phyloP scores from a whole-genome alignment of 2,797 vertebrate genomes.

The Gymnoscopelus microlampas region DNA sequence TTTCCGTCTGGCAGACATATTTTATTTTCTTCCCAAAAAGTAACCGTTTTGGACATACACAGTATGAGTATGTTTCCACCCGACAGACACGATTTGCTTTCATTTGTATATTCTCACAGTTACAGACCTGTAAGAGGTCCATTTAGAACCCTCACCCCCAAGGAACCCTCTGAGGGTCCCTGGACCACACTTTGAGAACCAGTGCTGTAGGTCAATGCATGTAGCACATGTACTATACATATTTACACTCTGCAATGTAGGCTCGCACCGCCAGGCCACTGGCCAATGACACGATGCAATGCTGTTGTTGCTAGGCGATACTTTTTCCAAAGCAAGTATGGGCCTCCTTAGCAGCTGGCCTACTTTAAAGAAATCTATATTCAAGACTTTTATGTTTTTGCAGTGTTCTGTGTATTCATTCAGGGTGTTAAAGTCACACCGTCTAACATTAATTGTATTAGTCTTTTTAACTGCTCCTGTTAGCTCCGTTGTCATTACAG shows the following conservation, averaged over 20 bases:
- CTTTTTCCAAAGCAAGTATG: slow-evolving; percentile 76
- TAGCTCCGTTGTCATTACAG: too few species aligned
- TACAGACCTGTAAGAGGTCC: too few species aligned
- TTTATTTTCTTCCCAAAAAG: too few species aligned
- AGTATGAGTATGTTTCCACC: too few species aligned
- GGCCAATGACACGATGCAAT: slow-evolving; percentile 61
- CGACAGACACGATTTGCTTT: too few species aligned
- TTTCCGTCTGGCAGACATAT: too few species aligned
- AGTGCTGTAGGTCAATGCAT: too few species aligned
- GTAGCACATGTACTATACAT: slow-evolving; percentile 32
- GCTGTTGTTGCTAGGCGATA: slow-evolving; percentile 78
- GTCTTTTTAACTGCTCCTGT: too few species aligned
- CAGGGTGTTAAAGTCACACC: slow-evolving; percentile 35
- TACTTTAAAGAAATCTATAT: slow-evolving; percentile 69
- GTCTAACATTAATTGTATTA: not conserved
- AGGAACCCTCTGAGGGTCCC: too few species aligned
- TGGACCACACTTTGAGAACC: too few species aligned
- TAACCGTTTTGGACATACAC: too few species aligned
- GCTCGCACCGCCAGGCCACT: slow-evolving; percentile 45
- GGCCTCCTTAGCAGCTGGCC: slow-evolving; percentile 74
- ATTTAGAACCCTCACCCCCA: slow-evolving; percentile 11
- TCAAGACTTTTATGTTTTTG: slow-evolving; percentile 65
- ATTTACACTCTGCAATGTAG: slow-evolving; percentile 54
- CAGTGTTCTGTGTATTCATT: slow-evolving; percentile 47
- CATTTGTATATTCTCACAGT: too few species aligned